Evolutionary conservation across 2,888 invertebrate species (phyloP), one percentile per base, ranked within the genome.

Genomic region (Cephus pygmeus): DNA sequence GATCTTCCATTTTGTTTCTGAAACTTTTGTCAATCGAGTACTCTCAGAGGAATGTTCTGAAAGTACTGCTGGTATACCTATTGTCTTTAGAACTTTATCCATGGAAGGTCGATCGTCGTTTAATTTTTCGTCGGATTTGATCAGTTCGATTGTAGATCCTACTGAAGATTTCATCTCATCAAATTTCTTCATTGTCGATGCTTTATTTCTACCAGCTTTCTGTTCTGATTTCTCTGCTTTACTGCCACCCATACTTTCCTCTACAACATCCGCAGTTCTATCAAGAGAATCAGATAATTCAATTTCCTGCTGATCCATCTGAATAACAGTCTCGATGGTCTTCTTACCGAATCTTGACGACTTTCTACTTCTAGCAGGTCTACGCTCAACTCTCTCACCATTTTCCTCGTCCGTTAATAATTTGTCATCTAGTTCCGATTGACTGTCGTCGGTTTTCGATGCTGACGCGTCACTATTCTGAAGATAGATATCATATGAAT

Each of bases 361-460:
- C 73, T 86, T 88, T 78, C 81, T 85, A 69, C 81, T 84, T 80
- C 82, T 79, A 74, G 82, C 84, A 31, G 79, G 73, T 81, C 82
- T 86, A 31, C 77, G 69, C 69, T 76, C 69, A 31, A 35, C 9
- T 34, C 73, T n/a, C 34, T 34, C 69, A 6, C 30, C 33, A 33
- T 79, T 82, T 69, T 85, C 86, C 1, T 77, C 35, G n/a, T 56
- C 31, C 31, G 33, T 75, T 30, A 69, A 78, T 15, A 68, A 31
- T 76, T 85, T 89, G 31, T 89, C 88, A 4, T 91, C 90, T 0
- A 80, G 87, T 73, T 91, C 90, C 12, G 88, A 89, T 77, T 90
- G 88, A 80, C 89, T 90, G 31, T 90, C 90, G 76, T 90, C 90
- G 15, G 87, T 88, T 80, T 82, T 88, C 30, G 86, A 80, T 6